Percentiles rank a stretch among this genome's conserved stretches.
These are phyloP conservation scores for Trematomus loennbergii DNA, from an alignment of 2,113 vertebrate species.

Conservation along the genomic window DNA sequence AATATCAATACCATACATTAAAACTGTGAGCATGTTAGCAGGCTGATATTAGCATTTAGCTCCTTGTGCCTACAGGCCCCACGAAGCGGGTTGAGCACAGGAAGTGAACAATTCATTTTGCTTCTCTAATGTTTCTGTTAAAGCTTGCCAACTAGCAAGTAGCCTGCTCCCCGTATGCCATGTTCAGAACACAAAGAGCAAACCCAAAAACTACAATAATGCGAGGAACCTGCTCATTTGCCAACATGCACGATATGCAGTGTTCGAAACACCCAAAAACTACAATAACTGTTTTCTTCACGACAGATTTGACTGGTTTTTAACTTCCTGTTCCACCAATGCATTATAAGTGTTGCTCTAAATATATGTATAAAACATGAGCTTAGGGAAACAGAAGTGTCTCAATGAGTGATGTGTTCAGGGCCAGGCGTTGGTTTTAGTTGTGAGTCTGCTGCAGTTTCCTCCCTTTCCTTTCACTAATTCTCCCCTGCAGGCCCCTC, in stretches of 20 bases:
- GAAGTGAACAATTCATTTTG: too few species aligned
- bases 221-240: too few species aligned
- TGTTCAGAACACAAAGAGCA: neutral
- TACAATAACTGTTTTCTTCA: neutral
- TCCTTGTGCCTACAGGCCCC: too few species aligned
- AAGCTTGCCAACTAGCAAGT: neutral
- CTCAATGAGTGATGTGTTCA: neutral
- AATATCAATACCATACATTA: too few species aligned
- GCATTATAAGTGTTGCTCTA: neutral
- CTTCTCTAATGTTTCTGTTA: too few species aligned
- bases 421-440: neutral
- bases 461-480: neutral
- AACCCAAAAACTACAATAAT: neutral
- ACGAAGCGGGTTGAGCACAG: too few species aligned
- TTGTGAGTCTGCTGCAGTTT: constrained; percentile 16
- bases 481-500: neutral
- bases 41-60: too few species aligned
- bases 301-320: neutral
- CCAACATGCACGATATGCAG: too few species aligned
- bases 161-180: neutral
- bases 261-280: too few species aligned
- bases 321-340: neutral
- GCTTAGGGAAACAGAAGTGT: neutral
- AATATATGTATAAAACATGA: neutral
- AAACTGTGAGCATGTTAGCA: too few species aligned